Evolutionary conservation across 2,113 vertebrate genomes (phyloP), one percentile per base, ranked within the genome.

Genomic region (Malurus melanocephalus): DNA sequence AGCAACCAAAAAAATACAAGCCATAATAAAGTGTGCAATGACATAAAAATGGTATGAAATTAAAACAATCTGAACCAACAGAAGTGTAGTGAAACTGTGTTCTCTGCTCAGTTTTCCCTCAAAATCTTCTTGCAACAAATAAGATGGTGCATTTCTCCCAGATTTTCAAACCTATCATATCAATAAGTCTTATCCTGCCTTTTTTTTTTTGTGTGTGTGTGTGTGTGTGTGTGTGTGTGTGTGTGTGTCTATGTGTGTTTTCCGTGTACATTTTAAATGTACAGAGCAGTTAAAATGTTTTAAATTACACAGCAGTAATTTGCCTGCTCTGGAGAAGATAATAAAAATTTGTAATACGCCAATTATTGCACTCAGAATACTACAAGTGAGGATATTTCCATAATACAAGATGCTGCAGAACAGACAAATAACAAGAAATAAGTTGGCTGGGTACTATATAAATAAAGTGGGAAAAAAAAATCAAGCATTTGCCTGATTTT

Each of bases 361-460:
- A 38, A 90, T 95, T 88, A 82, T 84, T 93, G 65, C 18, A 15
- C 33, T 33, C 49, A 82, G 60, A 71, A 68, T 46, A 43, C 55
- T 81, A 74, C 33, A 86, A 93, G 81, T 80, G 85, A 77, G 52
- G 57, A 32, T 79, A 82, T 83, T 86, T 75, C 73, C 57, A 33
- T 68, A 87, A 89, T 22, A 83, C 42, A 87, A 56, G 30, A 66
- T 49, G 13, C 48, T 68, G 40, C 51, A 75, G 23, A 46, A 33
- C 57, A 48, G 59, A 61, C 32, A 68, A 73, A 88, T 42, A 90
- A 51, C 24, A 76, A 85, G 82, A 91, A 77, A 68, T 52, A 73
- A 79, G 22, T 72, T 73, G 33, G 42, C 87, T 46, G 43, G 48
- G 30, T 68, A 74, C 57, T 51, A 51, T 57, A 53, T 24, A 89